A percentile compares a stretch with the other conserved stretches of the same genome.
Evolutionary conservation across 2,888 invertebrate genomes (phyloP).

Genomic region (Nycteola revayana): DNA sequence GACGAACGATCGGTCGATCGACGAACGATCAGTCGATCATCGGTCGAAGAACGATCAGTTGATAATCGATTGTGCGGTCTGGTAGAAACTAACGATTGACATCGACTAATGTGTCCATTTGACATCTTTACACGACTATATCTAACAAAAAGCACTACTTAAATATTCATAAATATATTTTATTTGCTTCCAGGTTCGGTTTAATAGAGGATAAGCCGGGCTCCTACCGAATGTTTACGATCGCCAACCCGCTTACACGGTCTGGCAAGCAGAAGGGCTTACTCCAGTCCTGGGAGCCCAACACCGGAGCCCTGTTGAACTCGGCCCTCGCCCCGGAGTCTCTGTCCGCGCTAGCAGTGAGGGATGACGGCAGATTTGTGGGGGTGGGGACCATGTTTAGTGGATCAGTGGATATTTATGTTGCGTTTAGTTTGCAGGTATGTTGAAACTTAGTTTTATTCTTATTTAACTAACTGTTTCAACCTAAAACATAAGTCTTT

Average conservation of each 20-base stretch:
- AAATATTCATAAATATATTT: no score
- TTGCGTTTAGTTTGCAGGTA: slow-evolving; percentile 95
- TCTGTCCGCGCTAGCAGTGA: slow-evolving; percentile 91
- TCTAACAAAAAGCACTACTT: no score
- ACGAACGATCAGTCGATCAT: no score
- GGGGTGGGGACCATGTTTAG: slow-evolving; percentile 97
- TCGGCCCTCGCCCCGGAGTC: slow-evolving; percentile 86
- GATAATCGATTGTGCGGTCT: no score
- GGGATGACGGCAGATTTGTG: slow-evolving; percentile 95
- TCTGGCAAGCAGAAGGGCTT: slow-evolving; percentile 88
- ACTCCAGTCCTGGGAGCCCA: slow-evolving; percentile 87
- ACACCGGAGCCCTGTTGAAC: slow-evolving; percentile 81
- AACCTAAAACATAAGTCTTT: no score
- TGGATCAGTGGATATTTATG: slow-evolving; percentile 94
- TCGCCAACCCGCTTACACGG: slow-evolving; percentile 90
- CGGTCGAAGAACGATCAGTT: no score
- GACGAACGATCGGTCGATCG: no score
- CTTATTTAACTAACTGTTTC: no score
- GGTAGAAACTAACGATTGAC: no score
- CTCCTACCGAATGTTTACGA: slow-evolving; percentile 86
- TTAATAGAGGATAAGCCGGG: slow-evolving; percentile 85
- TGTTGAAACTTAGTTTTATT: no score
- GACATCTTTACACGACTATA: no score
- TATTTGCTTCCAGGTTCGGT: slow-evolving; percentile 83
- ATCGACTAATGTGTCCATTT: no score